These are phyloP conservation scores for Thaumatotibia leucotreta DNA, from an alignment of 1,140 invertebrate genomes.

Conservation along the genomic window DNA sequence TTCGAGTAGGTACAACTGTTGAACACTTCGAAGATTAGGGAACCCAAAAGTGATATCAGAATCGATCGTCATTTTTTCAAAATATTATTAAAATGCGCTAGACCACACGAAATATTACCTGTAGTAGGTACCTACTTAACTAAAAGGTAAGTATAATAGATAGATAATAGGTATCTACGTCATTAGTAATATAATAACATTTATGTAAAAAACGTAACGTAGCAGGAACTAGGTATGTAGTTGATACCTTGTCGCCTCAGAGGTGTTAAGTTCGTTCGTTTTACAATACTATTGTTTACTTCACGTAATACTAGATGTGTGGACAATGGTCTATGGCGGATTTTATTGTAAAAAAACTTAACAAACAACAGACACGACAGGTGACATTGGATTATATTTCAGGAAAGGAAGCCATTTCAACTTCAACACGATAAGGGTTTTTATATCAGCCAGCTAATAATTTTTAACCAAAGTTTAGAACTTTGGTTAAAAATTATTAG, in stretches of 20 bases:
- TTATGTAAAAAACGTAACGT: background rate
- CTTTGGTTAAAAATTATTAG: too few species aligned
- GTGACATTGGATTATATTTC: background rate
- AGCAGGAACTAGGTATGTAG: background rate
- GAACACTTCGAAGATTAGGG: too few species aligned
- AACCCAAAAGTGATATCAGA: too few species aligned
- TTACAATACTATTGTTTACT: slow-evolving; percentile 4
- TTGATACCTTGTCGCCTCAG: background rate
- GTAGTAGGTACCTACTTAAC: too few species aligned
- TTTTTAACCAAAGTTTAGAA: too few species aligned
- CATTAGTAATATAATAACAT: background rate
- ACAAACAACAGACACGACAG: background rate
- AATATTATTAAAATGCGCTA: too few species aligned
- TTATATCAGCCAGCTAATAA: too few species aligned
- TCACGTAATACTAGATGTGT: background rate
- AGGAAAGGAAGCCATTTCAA: background rate
- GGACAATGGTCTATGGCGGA: background rate
- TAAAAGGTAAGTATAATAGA: too few species aligned
- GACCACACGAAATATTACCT: too few species aligned
- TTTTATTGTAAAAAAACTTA: background rate
- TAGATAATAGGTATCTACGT: too few species aligned
- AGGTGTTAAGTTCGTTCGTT: slow-evolving; percentile 6
- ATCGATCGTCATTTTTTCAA: too few species aligned
- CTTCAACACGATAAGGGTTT: background rate
- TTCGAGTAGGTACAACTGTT: too few species aligned